phyloP scores from a whole-genome alignment of 2,113 vertebrate genomes.

The Amia ocellicauda region DNA sequence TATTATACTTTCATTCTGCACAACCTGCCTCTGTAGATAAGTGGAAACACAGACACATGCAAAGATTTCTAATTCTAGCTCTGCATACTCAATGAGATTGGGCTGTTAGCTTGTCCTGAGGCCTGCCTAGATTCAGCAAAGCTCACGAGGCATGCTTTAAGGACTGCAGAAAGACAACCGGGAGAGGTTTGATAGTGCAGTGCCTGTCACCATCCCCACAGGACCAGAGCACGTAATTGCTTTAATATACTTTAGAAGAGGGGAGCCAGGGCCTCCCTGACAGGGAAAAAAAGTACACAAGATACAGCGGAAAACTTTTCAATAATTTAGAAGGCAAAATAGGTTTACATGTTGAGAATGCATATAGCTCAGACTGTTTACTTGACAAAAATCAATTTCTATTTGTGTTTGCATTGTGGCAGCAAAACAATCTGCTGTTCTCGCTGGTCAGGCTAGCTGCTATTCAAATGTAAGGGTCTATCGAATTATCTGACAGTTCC shows the following conservation, averaged over 20 bases:
- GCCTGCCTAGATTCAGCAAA: neutral
- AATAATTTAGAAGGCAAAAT: slow-evolving; percentile 32
- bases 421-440: slow-evolving; percentile 13
- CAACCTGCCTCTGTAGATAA: slow-evolving; percentile 12
- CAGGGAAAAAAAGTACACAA: neutral
- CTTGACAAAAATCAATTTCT: slow-evolving; percentile 31
- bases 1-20: too few relatives aligned
- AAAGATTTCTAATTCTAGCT: neutral
- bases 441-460: neutral
- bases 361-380: slow-evolving; percentile 25
- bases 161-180: neutral
- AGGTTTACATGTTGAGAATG: slow-evolving; percentile 35
- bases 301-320: slow-evolving; percentile 19
- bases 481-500: slow-evolving; percentile 11
- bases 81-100: slow-evolving; percentile 14
- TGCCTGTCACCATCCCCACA: neutral
- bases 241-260: neutral
- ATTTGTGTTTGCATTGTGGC: slow-evolving; percentile 28
- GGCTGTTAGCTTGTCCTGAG: neutral
- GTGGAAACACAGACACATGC: neutral
- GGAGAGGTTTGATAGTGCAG: neutral
- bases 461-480: slow-evolving; percentile 3
- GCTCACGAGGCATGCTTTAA: neutral
- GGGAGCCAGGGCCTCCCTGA: neutral
- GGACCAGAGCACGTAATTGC: neutral